A percentile compares a stretch with the other conserved stretches of the same genome.
phyloP scores from a whole-genome alignment of 2,888 invertebrate species.

The Stenichneumon culpator region DNA sequence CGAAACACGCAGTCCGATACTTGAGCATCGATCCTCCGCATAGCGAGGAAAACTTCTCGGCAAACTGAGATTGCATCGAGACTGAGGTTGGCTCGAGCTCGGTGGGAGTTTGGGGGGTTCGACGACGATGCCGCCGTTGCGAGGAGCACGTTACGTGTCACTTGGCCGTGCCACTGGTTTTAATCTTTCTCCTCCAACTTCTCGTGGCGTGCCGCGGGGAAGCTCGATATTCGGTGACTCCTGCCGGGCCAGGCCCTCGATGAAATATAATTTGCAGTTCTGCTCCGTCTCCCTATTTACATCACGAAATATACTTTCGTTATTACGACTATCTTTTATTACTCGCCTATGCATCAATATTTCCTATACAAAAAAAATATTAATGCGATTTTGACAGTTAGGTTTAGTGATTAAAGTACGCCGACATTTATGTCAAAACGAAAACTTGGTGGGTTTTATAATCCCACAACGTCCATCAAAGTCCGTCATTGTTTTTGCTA shows the following conservation, averaged over 20 bases:
- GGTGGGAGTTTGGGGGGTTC: not conserved
- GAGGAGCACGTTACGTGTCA: conserved; percentile 67
- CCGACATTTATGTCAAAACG: not conserved
- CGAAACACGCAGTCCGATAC: conserved; percentile 51
- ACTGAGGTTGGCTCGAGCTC: conserved; percentile 41
- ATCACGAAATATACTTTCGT: not conserved
- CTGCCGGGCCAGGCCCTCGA: not conserved
- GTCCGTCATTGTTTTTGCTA: conserved; percentile 50
- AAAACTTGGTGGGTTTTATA: conserved; percentile 23
- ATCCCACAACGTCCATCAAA: conserved; percentile 49
- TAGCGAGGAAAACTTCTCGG: conserved; percentile 59
- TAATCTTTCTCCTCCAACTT: conserved; percentile 64
- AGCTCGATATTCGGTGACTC: conserved; percentile 42
- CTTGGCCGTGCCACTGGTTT: conserved; percentile 65
- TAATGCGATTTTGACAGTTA: not conserved
- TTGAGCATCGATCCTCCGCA: conserved; percentile 55
- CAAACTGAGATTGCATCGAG: conserved; percentile 67
- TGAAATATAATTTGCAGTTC: conserved; percentile 15
- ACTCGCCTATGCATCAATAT: not conserved
- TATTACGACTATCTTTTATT: not conserved
- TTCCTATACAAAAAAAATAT: not conserved
- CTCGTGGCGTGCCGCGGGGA: conserved; percentile 44
- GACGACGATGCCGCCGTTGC: conserved; percentile 55
- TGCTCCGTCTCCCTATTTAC: not conserved
- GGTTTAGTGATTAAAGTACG: not conserved